Percentiles rank a stretch among this genome's conserved stretches.
phyloP scores from a whole-genome alignment of 2,888 invertebrate genomes.

The Xylota segnis region DNA sequence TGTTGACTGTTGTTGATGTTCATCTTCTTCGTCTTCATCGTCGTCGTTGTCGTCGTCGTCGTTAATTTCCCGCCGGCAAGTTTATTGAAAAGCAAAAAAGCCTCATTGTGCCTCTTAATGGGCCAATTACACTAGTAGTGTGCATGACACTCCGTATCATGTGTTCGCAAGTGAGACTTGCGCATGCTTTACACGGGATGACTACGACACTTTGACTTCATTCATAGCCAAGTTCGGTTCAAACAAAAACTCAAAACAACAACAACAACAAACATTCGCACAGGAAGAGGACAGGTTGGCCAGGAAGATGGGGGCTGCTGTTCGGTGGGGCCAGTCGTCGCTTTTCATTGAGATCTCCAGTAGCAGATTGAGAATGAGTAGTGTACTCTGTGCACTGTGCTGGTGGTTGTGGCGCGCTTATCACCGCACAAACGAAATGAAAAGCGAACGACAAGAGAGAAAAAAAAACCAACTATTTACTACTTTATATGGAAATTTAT shows the following conservation, averaged over 20 bases:
- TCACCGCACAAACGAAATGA: conserved; percentile 71
- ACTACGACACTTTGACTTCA: conserved; percentile 61
- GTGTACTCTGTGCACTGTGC: conserved; percentile 3
- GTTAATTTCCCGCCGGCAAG: conserved; percentile 72
- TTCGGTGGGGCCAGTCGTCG: conserved; percentile 43
- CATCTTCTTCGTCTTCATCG: conserved; percentile 32
- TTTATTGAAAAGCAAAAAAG: conserved; percentile 59
- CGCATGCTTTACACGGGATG: conserved; percentile 74
- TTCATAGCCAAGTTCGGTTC: conserved; percentile 67
- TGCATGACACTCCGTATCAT: conserved; percentile 76
- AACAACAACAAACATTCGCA: conserved; percentile 48
- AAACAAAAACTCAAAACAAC: conserved; percentile 19
- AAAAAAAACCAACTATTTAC: conserved; percentile 36
- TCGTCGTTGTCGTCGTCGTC: conserved; percentile 38
- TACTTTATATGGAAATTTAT: conserved; percentile 73
- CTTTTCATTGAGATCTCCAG: conserved; percentile 73
- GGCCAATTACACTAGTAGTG: conserved; percentile 76
- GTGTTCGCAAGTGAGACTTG: conserved; percentile 73
- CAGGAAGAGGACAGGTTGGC: conserved; percentile 66
- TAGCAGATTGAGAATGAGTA: conserved; percentile 58
- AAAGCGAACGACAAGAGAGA: conserved; percentile 60
- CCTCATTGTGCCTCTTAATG: conserved; percentile 74
- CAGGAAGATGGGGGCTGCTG: conserved; percentile 58
- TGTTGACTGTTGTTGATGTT: conserved; percentile 34
- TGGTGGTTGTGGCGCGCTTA: conserved; percentile 59